Percentiles rank a stretch among this genome's conserved stretches.
phyloP scores from a whole-genome alignment of 2,888 invertebrate genomes.

The Dynastes maya region DNA sequence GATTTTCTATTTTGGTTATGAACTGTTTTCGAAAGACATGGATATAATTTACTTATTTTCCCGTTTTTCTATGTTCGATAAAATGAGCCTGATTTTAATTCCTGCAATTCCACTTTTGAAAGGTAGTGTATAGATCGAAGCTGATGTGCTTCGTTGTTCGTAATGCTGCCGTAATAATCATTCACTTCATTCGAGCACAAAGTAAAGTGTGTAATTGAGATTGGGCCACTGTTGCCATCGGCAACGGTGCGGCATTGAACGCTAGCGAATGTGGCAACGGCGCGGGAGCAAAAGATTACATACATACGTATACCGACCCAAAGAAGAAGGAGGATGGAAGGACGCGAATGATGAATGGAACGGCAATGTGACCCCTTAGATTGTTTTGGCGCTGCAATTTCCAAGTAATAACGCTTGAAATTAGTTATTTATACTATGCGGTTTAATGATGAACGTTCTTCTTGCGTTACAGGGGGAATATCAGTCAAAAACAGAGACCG shows the following conservation, averaged over 20 bases:
- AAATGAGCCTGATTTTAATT: too few species aligned
- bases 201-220: slow-evolving; percentile 27
- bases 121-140: neutral
- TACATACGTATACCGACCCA: neutral
- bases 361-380: slow-evolving; percentile 21
- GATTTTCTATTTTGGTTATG: too few species aligned
- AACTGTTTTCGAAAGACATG: too few species aligned
- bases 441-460: slow-evolving; percentile 9
- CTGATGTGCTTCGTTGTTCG: neutral
- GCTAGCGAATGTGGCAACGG: neutral
- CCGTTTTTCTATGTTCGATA: too few species aligned
- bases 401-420: slow-evolving; percentile 33
- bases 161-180: slow-evolving; percentile 15
- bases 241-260: neutral
- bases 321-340: slow-evolving; percentile 12
- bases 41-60: too few species aligned
- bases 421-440: slow-evolving; percentile 31
- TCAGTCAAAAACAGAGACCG: neutral
- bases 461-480: neutral
- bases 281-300: slow-evolving; percentile 4
- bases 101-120: neutral
- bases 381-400: slow-evolving; percentile 30
- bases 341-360: slow-evolving; percentile 28
- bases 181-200: slow-evolving; percentile 21
- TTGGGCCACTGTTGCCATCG: slow-evolving; percentile 22